These are phyloP conservation scores for Anguilla obscura DNA, from an alignment of 2,797 vertebrate genomes.

Conservation along the genomic window DNA sequence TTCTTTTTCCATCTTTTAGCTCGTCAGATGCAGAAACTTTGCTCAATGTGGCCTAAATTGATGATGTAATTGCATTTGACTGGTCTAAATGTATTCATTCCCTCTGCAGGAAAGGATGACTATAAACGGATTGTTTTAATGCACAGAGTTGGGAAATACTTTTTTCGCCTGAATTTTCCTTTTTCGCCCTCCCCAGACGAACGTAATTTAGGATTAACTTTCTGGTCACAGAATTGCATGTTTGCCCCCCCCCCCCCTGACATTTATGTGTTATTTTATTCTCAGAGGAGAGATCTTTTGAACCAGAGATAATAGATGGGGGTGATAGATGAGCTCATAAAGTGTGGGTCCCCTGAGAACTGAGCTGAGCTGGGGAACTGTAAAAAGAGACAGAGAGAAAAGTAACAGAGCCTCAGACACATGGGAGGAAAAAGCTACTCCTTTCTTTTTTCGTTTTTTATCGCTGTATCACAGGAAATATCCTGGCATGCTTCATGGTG, in stretches of 20 bases:
- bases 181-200: not conserved
- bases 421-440: not conserved
- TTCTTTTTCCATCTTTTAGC: not conserved
- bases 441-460: not conserved
- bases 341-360: slow-evolving; percentile 11
- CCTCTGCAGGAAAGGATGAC: not conserved
- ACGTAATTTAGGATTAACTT: slow-evolving; percentile 18
- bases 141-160: not conserved
- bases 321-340: slow-evolving; percentile 16
- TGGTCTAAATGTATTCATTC: not conserved
- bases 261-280: slow-evolving; percentile 24
- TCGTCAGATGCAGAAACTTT: not conserved
- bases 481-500: not conserved
- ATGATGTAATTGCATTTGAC: not conserved
- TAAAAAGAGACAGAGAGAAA: slow-evolving; percentile 6
- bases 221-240: slow-evolving; percentile 6
- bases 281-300: slow-evolving; percentile 18
- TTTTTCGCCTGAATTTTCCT: not conserved
- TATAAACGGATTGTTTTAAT: not conserved
- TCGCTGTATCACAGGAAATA: slow-evolving; percentile 1
- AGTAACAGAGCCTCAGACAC: not conserved
- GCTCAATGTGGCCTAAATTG: not conserved
- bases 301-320: slow-evolving; percentile 19
- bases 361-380: not conserved
- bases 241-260: slow-evolving; percentile 17